Evolutionary conservation across 2,797 vertebrate genomes (phyloP).

Genomic region (Acrossocheilus wenchowensis): DNA sequence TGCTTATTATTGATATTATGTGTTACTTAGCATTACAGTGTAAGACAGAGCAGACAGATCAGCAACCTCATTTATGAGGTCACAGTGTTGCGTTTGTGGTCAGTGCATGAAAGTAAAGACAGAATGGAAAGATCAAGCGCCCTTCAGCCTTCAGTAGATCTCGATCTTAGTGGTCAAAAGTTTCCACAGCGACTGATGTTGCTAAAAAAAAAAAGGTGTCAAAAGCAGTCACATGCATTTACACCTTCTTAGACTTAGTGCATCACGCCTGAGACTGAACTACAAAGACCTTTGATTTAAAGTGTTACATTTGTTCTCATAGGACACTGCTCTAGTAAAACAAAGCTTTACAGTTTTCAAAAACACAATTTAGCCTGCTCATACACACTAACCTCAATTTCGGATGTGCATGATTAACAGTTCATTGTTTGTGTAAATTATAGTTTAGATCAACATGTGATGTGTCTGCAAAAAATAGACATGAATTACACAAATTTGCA

Average conservation of each 20-base stretch:
- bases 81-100: neutral
- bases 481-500: neutral
- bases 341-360: neutral
- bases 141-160: neutral
- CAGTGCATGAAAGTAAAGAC: conserved; percentile 1
- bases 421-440: neutral
- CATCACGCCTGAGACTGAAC: neutral
- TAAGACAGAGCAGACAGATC: neutral
- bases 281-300: conserved; percentile 10
- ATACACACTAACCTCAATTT: neutral
- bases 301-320: conserved; percentile 4
- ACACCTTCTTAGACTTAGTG: neutral
- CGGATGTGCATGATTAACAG: neutral
- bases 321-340: neutral
- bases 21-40: neutral
- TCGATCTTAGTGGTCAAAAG: conserved; percentile 28
- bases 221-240: neutral
- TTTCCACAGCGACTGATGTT: conserved; percentile 18
- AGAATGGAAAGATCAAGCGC: conserved; percentile 25
- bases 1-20: neutral
- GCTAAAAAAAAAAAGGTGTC: conserved; percentile 3
- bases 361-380: neutral
- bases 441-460: neutral
- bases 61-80: neutral
- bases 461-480: neutral